These are phyloP conservation scores for Temnothorax curvispinosus DNA, from an alignment of 1,140 invertebrate species.

Conservation along the genomic window DNA sequence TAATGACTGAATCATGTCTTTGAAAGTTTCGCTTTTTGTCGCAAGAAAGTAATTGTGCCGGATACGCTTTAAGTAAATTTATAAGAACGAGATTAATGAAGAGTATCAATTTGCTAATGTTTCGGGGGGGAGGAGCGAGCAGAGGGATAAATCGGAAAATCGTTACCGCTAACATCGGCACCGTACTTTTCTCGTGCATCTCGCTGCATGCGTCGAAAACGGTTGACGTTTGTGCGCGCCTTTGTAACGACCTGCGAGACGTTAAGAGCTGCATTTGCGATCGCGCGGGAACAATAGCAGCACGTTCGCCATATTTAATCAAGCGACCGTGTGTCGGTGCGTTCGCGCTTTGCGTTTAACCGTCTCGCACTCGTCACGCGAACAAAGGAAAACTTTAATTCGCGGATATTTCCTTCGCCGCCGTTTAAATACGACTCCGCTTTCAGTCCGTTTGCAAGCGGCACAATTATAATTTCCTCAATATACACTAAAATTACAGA, in stretches of 20 bases:
- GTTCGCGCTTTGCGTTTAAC: conserved; percentile 34
- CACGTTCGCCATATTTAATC: conserved; percentile 61
- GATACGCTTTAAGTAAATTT: neutral
- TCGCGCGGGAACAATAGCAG: conserved; percentile 48
- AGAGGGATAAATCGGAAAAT: neutral
- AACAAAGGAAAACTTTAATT: neutral
- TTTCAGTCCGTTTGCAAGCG: neutral
- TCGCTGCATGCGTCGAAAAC: neutral
- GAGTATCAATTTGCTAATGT: conserved; percentile 43
- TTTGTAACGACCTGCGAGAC: too few relatives aligned
- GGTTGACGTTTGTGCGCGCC: neutral
- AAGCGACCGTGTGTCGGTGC: conserved; percentile 29
- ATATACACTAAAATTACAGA: neutral
- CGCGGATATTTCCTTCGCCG: neutral
- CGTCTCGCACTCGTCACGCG: conserved; percentile 38
- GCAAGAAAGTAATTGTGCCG: neutral
- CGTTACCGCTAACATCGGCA: neutral
- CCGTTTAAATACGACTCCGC: neutral
- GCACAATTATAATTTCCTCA: conserved; percentile 1
- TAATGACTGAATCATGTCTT: conserved; percentile 52
- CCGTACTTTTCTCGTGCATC: neutral
- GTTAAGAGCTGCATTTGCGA: conserved; percentile 22
- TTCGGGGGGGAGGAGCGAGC: neutral
- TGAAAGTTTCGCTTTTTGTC: conserved; percentile 46
- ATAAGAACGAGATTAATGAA: conserved; percentile 42